Base-by-base conservation (phyloP, 2,113 vertebrate genomes). In the Engraulis encrasicolus region DNA sequence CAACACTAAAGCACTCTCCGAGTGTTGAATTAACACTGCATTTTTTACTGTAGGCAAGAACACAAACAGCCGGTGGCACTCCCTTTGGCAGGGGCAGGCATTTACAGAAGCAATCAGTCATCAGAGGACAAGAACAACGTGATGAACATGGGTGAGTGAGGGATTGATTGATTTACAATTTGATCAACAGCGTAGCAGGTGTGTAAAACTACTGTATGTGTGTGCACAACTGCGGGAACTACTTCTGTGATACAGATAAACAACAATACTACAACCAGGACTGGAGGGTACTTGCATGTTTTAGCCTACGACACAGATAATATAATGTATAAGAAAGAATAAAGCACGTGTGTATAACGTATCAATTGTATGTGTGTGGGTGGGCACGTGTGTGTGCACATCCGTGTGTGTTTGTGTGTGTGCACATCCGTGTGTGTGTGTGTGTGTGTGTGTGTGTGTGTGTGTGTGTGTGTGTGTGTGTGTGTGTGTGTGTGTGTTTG, bases 391-490 rank as follows among this genome's bases (percentile, higher is more conserved):
- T 58, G 52, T 45, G 40, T 45, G 40, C 9, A 45, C 9, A 9
- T 74, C 9, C 4, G 9, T 27, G 66, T 74, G 66, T 34, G 31
- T 18, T 12, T 5, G 66, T 15, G n/a, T n/a, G n/a, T 61, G 19
- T 58, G 54, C 54, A 61, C 54, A 61, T 23, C 54, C 17, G 14
- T 52, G 7, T 19, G 20, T 52, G 14, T 20, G 7, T 58, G 2
- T 58, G 18, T 58, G 52, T 58, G 17, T 58, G 52, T 58, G 52
- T 58, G 52, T 58, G 52, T 58, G 52, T 58, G 52, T 58, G 52
- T 58, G 18, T n/a, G 18, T 58, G 7, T 58, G 52, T 58, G 2
- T 58, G 19, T 58, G 52, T 58, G 1, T 18, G 18, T 58, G 2
- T 6, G 1, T 18, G 18, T 58, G 6, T 58, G 18, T 58, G 18